A percentile compares a stretch with the other conserved stretches of the same genome.
phyloP scores from a whole-genome alignment of 2,888 invertebrate species.

The Caenorhabditis virilis region DNA sequence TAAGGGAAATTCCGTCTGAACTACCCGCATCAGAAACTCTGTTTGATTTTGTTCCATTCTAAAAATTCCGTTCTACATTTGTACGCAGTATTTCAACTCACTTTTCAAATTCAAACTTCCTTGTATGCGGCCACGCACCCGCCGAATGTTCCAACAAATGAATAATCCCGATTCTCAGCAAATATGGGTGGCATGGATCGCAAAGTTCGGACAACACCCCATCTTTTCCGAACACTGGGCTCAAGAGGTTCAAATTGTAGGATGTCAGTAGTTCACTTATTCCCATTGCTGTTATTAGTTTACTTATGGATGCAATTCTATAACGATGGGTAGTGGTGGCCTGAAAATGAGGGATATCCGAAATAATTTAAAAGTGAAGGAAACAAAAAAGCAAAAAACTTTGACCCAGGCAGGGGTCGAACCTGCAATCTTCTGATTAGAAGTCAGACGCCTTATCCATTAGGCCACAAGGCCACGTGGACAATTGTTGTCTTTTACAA shows the following conservation, averaged over 20 bases:
- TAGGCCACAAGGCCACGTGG: slow-evolving; percentile 54
- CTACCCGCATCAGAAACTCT: slow-evolving; percentile 39
- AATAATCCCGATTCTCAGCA: slow-evolving; percentile 29
- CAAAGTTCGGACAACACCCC: slow-evolving; percentile 34
- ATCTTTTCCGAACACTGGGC: slow-evolving; percentile 34
- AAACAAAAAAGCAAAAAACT: not conserved
- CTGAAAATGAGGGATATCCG: slow-evolving; percentile 9
- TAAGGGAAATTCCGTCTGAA: slow-evolving; percentile 29
- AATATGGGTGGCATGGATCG: slow-evolving; percentile 28
- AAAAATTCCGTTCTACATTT: not conserved
- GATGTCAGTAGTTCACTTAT: slow-evolving; percentile 38
- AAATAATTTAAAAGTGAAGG: not conserved
- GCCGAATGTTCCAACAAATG: slow-evolving; percentile 50
- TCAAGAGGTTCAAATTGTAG: not conserved
- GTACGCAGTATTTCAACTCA: not conserved
- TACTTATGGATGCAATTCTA: slow-evolving; percentile 51
- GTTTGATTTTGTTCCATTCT: slow-evolving; percentile 44
- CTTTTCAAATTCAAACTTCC: slow-evolving; percentile 48
- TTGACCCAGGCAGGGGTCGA: slow-evolving; percentile 54
- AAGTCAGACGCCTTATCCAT: slow-evolving; percentile 68
- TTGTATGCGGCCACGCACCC: slow-evolving; percentile 51
- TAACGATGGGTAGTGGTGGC: slow-evolving; percentile 39
- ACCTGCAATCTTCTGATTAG: slow-evolving; percentile 66
- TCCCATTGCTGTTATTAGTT: slow-evolving; percentile 52
- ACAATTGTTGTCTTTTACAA: not conserved